Base-by-base conservation (phyloP, 1,140 invertebrate genomes). In the Hycleus phaleratus region DNA sequence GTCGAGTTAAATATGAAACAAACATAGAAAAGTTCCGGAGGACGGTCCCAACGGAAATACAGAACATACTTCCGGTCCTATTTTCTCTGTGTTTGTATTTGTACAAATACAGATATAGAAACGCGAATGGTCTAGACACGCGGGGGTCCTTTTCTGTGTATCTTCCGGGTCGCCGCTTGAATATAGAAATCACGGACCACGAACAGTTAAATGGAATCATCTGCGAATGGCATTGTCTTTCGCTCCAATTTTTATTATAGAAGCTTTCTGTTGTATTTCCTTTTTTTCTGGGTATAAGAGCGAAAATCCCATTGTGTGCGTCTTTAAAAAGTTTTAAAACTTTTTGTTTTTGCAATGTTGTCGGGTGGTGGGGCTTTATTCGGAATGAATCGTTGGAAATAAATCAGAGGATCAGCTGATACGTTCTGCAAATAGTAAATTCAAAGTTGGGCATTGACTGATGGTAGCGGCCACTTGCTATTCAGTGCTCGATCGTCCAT, bases 401-500 rank as follows among this genome's bases (percentile, higher is more conserved):
- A 53, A 53, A 53, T 53, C 51, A 53, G 32, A 7, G 51, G 42
- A 53, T 53, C 51, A 53, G 51, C 51, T 53, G 51, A 53, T 53
- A 42, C 51, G 51, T 56, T 56, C 24, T 45, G 59, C 48, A 55
- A 56, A 60, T 44, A 55, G 46, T 18, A 40, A 18, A 44, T n/a
- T 32, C 32, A 38, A 53, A 45, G 38, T 38, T 38, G 32, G 11
- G 46, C 38, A 50, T 52, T 60, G 59, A 60, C 59, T 49, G 53
- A 51, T 56, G 24, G 38, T 48, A 32, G 42, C 48, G 48, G 49
- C 53, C 53, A 60, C 48, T 56, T 56, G 48, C 47, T 51, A 60
- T 56, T 56, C 59, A 49, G 43, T 47, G 51, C 51, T 43, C 49
- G 55, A 52, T 57, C 55, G 55, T 47, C 53, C 53, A 48, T 56